Evolutionary conservation across 2,888 invertebrate species (phyloP).

Genomic region (Yponomeuta plumbellus): DNA sequence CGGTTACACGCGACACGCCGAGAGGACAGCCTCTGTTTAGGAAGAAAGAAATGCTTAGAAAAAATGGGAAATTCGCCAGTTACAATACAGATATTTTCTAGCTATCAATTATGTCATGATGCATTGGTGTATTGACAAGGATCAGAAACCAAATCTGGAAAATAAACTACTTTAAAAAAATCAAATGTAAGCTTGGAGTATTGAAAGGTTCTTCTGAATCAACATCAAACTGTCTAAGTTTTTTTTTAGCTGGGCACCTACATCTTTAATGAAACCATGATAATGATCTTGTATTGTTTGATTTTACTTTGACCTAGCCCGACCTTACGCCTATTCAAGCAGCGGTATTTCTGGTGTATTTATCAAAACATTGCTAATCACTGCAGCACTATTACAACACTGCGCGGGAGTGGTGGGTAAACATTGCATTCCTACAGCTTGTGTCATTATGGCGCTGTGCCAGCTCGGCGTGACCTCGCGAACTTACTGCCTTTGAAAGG

Average conservation of each 20-base stretch:
- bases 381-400: not conserved
- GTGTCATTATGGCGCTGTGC: constrained; percentile 62
- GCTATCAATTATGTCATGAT: not conserved
- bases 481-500: constrained; percentile 35
- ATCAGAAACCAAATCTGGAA: not conserved
- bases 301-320: not conserved
- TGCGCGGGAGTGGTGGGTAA: constrained; percentile 45
- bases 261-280: no score
- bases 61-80: not conserved
- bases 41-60: constrained; percentile 16
- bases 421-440: constrained; percentile 59
- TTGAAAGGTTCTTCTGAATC: no score
- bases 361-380: constrained; percentile 7
- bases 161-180: no score
- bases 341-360: not conserved
- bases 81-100: not conserved
- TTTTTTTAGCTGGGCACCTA: no score
- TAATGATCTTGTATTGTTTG: not conserved
- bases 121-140: not conserved
- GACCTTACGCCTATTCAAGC: not conserved
- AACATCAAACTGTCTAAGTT: no score
- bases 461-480: constrained; percentile 62
- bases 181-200: no score
- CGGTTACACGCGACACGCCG: constrained; percentile 83
- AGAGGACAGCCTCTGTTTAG: constrained; percentile 66